Conservation (phyloP, 2,797 vertebrate species). For the Pseudochromis fuscus region DNA sequence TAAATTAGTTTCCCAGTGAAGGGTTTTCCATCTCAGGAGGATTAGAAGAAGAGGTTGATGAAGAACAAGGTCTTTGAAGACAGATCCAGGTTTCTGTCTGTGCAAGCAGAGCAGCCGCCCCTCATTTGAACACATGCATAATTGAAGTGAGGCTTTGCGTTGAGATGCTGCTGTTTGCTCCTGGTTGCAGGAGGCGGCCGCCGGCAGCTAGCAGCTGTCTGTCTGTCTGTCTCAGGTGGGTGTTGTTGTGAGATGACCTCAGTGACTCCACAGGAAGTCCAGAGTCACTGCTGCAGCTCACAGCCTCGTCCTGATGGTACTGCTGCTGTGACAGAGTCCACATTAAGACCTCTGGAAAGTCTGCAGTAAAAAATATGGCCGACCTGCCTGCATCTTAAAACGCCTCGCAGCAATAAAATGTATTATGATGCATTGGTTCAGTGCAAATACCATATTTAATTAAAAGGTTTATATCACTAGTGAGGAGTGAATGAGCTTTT, state of each 20-base stretch:
- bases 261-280: conserved; percentile 53
- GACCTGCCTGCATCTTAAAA: conserved; percentile 8
- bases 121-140: conserved; percentile 70
- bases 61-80: conserved; percentile 29
- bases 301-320: conserved; percentile 33
- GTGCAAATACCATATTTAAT: conserved; percentile 57
- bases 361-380: conserved; percentile 1
- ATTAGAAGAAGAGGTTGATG: conserved; percentile 13
- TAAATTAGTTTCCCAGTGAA: too few relatives aligned
- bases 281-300: conserved; percentile 22
- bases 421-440: conserved; percentile 35
- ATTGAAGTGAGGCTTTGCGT: conserved; percentile 61
- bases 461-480: conserved; percentile 48
- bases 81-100: conserved; percentile 31
- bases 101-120: conserved; percentile 46
- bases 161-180: conserved; percentile 55
- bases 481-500: conserved; percentile 20
- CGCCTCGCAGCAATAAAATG: conserved; percentile 26
- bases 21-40: too few relatives aligned
- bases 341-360: conserved; percentile 18
- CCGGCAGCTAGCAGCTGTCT: conserved; percentile 57
- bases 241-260: conserved; percentile 56
- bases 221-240: conserved; percentile 71
- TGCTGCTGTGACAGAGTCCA: conserved; percentile 9
- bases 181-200: conserved; percentile 44